These are phyloP conservation scores for Coleophora deauratella DNA, from an alignment of 2,888 invertebrate species.

Conservation along the genomic window DNA sequence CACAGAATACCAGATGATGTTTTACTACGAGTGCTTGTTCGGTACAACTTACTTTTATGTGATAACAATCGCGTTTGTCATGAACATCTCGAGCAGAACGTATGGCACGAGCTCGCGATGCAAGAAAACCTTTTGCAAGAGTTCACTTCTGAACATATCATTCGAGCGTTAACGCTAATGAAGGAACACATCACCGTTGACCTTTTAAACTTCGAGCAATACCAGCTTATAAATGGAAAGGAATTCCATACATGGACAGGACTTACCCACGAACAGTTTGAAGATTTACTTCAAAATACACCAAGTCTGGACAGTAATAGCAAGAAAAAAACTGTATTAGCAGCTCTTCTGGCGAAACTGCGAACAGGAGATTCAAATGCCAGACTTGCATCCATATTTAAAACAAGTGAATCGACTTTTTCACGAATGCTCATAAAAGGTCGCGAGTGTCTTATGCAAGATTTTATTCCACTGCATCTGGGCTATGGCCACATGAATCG, in stretches of 20 bases:
- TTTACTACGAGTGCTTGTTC: constrained; percentile 5
- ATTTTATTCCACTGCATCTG: neutral
- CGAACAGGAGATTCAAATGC: constrained; percentile 5
- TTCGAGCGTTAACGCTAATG: constrained; percentile 5
- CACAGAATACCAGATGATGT: constrained; percentile 10
- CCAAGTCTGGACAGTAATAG: constrained; percentile 3
- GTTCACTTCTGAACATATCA: constrained; percentile 10
- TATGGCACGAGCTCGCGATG: constrained; percentile 10
- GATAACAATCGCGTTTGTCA: constrained; percentile 11
- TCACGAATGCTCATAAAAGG: neutral
- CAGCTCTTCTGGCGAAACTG: constrained; percentile 6
- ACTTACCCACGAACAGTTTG: constrained; percentile 6
- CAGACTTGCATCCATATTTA: neutral
- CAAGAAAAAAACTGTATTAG: constrained; percentile 6
- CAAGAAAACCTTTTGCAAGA: constrained; percentile 9
- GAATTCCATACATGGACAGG: constrained; percentile 5
- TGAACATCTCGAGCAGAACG: constrained; percentile 11
- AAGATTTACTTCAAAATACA: constrained; percentile 4
- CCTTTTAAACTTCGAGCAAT: constrained; percentile 8
- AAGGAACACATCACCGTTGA: constrained; percentile 5
- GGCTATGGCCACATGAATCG: neutral
- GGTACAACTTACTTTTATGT: constrained; percentile 9
- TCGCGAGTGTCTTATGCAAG: neutral
- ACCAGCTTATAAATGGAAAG: constrained; percentile 1
- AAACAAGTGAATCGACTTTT: neutral